Conservation (phyloP, 2,797 vertebrate genomes). For the Delichon dasypus region DNA sequence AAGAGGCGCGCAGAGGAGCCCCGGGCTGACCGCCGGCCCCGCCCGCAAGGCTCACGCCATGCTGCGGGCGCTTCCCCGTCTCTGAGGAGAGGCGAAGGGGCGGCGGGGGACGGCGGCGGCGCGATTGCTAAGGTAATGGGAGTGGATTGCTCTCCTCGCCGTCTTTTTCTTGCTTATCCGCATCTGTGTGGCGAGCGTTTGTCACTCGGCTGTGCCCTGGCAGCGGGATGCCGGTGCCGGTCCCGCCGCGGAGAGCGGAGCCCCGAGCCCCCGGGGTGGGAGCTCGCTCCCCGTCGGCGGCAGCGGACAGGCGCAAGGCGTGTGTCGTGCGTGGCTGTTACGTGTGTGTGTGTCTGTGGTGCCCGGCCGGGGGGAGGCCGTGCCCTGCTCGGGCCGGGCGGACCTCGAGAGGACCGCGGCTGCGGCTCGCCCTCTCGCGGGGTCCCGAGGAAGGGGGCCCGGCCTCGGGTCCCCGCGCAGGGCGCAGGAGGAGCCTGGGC, state of each 20-base stretch:
- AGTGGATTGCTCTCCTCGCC: not conserved
- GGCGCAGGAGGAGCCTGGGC: not conserved
- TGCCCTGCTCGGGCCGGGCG: not conserved
- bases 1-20: not conserved
- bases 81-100: constrained; percentile 75
- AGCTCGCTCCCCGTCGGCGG: not conserved
- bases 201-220: not conserved
- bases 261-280: not conserved
- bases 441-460: too few relatives aligned
- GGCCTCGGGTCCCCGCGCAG: not conserved
- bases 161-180: not conserved
- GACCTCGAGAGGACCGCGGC: not conserved
- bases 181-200: not conserved
- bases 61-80: constrained; percentile 78
- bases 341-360: not conserved
- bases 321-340: not conserved
- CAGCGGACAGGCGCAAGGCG: not conserved
- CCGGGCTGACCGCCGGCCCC: not conserved
- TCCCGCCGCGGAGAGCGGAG: not conserved
- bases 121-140: constrained; percentile 85
- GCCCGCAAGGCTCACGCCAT: constrained; percentile 66
- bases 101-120: constrained; percentile 69
- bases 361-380: not conserved
- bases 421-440: not conserved
- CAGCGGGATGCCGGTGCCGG: not conserved